These are phyloP conservation scores for Blastobasis adustella DNA, from an alignment of 2,888 invertebrate species.

Conservation along the genomic window DNA sequence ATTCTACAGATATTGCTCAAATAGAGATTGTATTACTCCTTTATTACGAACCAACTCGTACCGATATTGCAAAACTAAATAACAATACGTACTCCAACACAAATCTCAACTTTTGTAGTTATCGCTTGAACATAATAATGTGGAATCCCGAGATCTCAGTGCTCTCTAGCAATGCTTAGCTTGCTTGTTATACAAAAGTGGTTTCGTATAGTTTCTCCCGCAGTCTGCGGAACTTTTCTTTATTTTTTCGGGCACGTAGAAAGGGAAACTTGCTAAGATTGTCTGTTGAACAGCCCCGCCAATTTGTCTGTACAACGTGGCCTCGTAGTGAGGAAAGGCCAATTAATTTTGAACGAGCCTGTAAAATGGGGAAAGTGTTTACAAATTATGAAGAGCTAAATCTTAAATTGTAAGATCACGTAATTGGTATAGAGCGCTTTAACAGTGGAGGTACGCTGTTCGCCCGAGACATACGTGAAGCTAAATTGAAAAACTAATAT, in stretches of 20 bases:
- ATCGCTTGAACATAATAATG: slow-evolving; percentile 17
- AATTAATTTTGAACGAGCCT: no score
- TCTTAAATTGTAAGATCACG: slow-evolving; percentile 23
- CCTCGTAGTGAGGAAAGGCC: no score
- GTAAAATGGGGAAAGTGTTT: background rate
- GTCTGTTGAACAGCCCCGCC: no score
- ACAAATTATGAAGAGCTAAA: slow-evolving; percentile 10
- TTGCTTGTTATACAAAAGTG: slow-evolving; percentile 21
- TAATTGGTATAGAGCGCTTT: slow-evolving; percentile 30
- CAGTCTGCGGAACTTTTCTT: slow-evolving; percentile 6
- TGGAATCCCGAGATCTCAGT: slow-evolving; percentile 20
- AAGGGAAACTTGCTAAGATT: background rate
- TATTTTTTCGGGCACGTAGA: background rate
- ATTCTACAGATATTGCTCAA: no score
- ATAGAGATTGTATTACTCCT: no score
- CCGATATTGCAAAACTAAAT: no score
- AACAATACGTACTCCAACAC: no score
- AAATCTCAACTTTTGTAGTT: slow-evolving; percentile 21
- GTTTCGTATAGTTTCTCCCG: slow-evolving; percentile 8
- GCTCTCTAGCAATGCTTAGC: slow-evolving; percentile 19
- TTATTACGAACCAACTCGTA: no score
- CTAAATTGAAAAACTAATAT: no score
- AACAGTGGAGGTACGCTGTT: slow-evolving; percentile 12
- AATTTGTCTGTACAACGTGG: no score
- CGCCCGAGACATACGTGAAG: background rate